These are phyloP conservation scores for Motacilla tschutschensis DNA, from an alignment of 2,113 vertebrate genomes.

Conservation along the genomic window DNA sequence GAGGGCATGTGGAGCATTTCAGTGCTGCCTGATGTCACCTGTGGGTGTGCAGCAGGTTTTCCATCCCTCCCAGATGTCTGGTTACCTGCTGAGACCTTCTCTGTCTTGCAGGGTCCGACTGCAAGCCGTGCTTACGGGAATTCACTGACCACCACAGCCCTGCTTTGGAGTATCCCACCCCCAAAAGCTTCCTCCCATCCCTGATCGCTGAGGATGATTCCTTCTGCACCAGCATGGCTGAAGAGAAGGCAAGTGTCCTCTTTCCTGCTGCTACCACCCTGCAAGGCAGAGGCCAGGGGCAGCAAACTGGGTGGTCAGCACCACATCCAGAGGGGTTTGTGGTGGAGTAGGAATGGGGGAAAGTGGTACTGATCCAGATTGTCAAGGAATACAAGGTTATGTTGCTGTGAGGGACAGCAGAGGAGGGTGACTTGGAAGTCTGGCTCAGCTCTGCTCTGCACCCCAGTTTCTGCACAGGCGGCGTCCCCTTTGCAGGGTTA, in stretches of 20 bases:
- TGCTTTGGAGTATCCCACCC: constrained; percentile 33
- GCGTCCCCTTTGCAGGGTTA: accelerated
- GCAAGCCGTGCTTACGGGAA: constrained; percentile 74
- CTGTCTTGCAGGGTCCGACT: constrained; percentile 77
- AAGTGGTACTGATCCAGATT: neutral
- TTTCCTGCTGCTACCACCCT: accelerated
- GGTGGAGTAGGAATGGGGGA: neutral
- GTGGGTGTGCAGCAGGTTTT: neutral
- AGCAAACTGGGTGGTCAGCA: neutral
- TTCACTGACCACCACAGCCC: constrained; percentile 15
- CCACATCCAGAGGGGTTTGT: neutral
- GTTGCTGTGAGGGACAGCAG: neutral
- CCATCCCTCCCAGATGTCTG: neutral
- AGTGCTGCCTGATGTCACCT: neutral
- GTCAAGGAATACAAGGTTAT: neutral
- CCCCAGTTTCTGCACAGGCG: neutral
- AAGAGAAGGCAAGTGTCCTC: constrained; percentile 75
- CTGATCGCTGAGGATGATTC: constrained; percentile 72
- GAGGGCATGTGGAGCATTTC: accelerated
- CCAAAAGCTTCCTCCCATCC: constrained; percentile 67
- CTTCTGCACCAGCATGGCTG: constrained; percentile 64
- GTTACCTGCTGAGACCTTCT: neutral
- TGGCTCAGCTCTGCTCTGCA: neutral
- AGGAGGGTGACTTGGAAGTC: neutral
- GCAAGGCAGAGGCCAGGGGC: neutral